Conservation (phyloP, 2,797 vertebrate genomes). For the Gila robusta region DNA sequence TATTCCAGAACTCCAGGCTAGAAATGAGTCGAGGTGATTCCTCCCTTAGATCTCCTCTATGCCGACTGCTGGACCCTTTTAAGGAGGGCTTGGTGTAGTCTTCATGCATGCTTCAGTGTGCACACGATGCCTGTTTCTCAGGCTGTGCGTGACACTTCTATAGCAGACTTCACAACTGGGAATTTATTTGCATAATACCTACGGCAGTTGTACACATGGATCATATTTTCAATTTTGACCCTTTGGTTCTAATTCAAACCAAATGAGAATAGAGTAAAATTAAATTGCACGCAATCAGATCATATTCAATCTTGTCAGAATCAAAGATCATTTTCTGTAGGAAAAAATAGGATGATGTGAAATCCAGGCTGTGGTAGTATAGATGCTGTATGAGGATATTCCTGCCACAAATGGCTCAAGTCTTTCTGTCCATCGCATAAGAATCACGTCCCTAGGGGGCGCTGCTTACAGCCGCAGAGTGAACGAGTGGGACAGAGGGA, state of each 20-base stretch:
- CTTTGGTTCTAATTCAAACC: not conserved
- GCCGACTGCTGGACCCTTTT: not conserved
- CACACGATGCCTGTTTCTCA: slow-evolving; percentile 3
- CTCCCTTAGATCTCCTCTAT: slow-evolving; percentile 15
- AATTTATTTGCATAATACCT: slow-evolving; percentile 44
- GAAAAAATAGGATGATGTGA: slow-evolving; percentile 22
- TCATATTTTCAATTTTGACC: slow-evolving; percentile 24
- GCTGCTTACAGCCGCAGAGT: slow-evolving; percentile 70
- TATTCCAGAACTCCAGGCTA: slow-evolving; percentile 12
- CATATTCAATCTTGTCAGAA: slow-evolving; percentile 38
- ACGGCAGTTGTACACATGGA: slow-evolving; percentile 42
- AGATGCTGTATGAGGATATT: slow-evolving; percentile 8
- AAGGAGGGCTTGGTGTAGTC: slow-evolving; percentile 25
- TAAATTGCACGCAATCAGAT: slow-evolving; percentile 39
- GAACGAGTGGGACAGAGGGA: slow-evolving; percentile 70
- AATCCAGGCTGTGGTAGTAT: slow-evolving; percentile 5
- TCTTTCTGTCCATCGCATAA: slow-evolving; percentile 58
- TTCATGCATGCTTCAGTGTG: slow-evolving; percentile 20
- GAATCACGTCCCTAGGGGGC: slow-evolving; percentile 79
- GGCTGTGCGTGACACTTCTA: not conserved
- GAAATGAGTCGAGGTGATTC: slow-evolving; percentile 31
- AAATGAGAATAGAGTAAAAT: slow-evolving; percentile 19
- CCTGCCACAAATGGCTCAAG: slow-evolving; percentile 20
- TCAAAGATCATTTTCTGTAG: slow-evolving; percentile 18
- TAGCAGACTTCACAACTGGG: slow-evolving; percentile 13